Base-by-base conservation (phyloP, 2,888 invertebrate genomes). In the Coleophora flavipennella region DNA sequence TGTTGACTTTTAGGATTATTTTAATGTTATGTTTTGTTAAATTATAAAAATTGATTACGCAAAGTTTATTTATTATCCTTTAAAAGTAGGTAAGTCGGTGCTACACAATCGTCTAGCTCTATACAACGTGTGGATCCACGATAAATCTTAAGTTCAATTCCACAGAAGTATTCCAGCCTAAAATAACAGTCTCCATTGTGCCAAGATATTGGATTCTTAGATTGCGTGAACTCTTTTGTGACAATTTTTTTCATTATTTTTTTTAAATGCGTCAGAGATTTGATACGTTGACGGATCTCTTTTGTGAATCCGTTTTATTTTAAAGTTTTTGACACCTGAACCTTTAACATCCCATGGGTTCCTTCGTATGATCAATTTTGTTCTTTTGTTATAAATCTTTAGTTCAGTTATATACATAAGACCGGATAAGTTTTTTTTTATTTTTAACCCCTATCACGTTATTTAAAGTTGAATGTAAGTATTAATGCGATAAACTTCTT, bases 241-340 rank as follows among this genome's bases (percentile, higher is more conserved):
- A 59, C 53, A 55, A 44, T 53, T 59, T 65, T 67, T 59, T 57
- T 52, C 50, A 50, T 43, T 37, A 42, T 53, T 55, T 57, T 56
- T 47, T 49, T 40, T 41, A 40, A 48, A 50, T 48, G 48, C 61
- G 59, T 65, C 62, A 55, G 66, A 62, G 68, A 70, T 74, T 71
- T 76, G 79, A 80, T 80, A 75, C 76, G 71, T 68, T 71, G 78
- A 77, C 77, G 72, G 68, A 72, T 73, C 61, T 63, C 57, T 44
- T 49, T 57, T 57, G 54, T 76, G 67, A 71, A 70, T 73, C 62
- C 62, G 53, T 58, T 69, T 66, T 66, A 63, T 69, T 67, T 62
- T 66, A 62, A 58, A 62, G 51, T 59, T 57, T 55, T 57, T 79
- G 79, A 81, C 83, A 83, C 83, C 83, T 80, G 83, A 83, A 77